Base-by-base conservation (phyloP, 2,113 vertebrate species). In the Hoplias malabaricus region DNA sequence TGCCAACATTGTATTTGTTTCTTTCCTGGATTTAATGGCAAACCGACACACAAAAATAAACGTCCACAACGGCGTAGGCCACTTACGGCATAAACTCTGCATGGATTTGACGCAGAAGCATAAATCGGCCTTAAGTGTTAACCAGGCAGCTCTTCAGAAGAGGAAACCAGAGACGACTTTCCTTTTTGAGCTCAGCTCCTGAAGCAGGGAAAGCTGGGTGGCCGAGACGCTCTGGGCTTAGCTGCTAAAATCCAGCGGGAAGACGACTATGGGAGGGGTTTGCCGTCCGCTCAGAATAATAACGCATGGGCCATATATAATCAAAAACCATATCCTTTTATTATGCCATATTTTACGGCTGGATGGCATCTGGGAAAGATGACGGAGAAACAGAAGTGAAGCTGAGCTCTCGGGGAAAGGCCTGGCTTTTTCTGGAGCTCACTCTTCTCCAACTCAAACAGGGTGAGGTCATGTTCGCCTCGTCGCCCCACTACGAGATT, bases 261-360 rank as follows among this genome's bases (percentile, higher is more conserved):
- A 36, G 59, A n/a, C 21, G 7, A 53, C 27, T 40, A 23, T 16
- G 48, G 62, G 40, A 53, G 79, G 56, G 79, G 66, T 61, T 61
- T 62, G 43, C 80, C 53, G 56, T 77, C 67, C 54, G 73, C 71
- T 23, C 29, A 50, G 38, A 40, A 43, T 90, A 78, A 89, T 87
- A 80, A 89, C 88, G 87, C 84, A 88, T 69, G 79, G 71, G 25
- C 83, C 74, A 43, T 68, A 78, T 67, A 84, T 86, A 69, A 88
- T 88, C 67, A 42, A 82, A 86, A 86, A 48, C 71, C 61, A 68
- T 76, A 77, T 62, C 61, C 59, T 84, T 90, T 88, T 86, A 88
- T 84, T 79, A 84, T 83, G 72, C 80, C 43, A 75, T 86, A 85
- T 85, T 85, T 89, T 82, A 87, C 13, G 73, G 79, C 73, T 78